A percentile compares a stretch with the other conserved stretches of the same genome.
phyloP scores from a whole-genome alignment of 2,888 invertebrate genomes.

The Hypselothyrea guttata region DNA sequence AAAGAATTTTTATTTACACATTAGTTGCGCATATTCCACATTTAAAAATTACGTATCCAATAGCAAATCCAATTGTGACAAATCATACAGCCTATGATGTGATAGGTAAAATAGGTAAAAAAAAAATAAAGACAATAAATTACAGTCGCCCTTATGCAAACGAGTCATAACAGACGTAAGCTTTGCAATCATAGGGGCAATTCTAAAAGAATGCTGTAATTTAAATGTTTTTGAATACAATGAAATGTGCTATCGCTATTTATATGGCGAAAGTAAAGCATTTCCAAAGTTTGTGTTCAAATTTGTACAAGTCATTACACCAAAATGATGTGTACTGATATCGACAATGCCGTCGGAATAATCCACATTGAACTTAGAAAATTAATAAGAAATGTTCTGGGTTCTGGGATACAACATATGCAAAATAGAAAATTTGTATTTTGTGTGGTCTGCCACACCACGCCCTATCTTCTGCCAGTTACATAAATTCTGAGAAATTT shows the following conservation, averaged over 20 bases:
- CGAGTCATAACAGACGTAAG: constrained; percentile 8
- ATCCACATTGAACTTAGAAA: background rate
- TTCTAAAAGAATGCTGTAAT: background rate
- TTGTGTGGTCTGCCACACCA: too few species aligned
- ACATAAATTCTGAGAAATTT: too few species aligned
- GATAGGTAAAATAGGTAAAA: background rate
- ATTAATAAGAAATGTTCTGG: background rate
- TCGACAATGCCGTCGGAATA: constrained; percentile 6
- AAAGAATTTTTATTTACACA: constrained; percentile 2
- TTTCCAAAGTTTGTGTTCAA: background rate
- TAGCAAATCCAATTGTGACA: background rate
- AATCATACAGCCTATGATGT: background rate
- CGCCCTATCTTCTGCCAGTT: too few species aligned
- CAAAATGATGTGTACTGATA: constrained; percentile 8
- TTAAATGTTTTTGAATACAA: background rate
- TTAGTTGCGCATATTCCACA: constrained; percentile 1
- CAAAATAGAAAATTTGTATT: constrained; percentile 1
- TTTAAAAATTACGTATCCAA: background rate
- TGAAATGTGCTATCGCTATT: background rate
- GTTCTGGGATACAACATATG: constrained; percentile 3
- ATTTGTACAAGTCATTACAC: constrained; percentile 15
- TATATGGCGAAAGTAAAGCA: background rate
- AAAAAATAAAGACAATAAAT: background rate
- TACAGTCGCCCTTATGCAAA: background rate
- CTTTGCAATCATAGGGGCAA: background rate